Evolutionary conservation across 2,888 invertebrate species (phyloP).

Genomic region (Strigamia transsilvanica): DNA sequence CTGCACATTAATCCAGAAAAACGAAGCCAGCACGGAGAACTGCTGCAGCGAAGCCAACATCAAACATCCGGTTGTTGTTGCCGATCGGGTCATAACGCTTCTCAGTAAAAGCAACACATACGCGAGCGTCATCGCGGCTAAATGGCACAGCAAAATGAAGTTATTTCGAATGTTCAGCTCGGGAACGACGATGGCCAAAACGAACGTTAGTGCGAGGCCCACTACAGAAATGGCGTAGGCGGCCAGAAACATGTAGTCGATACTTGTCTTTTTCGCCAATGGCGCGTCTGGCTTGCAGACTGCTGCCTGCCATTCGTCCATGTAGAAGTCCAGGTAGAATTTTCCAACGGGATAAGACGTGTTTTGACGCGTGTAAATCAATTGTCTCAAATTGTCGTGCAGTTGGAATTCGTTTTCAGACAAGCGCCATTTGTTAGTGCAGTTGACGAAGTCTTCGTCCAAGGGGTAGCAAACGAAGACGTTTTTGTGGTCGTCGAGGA

Average conservation of each 20-base stretch:
- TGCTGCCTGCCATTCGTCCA: too few species aligned
- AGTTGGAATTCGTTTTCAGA: background rate
- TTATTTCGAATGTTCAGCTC: background rate
- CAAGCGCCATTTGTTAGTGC: background rate
- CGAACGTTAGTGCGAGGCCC: background rate
- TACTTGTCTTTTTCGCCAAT: background rate
- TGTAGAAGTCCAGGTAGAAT: background rate
- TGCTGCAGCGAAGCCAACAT: background rate
- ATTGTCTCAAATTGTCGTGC: background rate
- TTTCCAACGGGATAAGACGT: background rate
- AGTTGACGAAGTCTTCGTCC: background rate
- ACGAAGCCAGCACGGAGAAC: background rate
- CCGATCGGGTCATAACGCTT: background rate
- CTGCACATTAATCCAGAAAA: constrained; percentile 34
- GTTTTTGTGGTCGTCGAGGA: background rate
- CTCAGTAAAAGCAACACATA: background rate
- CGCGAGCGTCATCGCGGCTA: background rate
- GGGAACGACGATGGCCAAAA: background rate
- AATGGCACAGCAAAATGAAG: background rate
- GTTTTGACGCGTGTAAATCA: background rate
- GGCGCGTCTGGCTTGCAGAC: background rate
- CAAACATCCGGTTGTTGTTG: background rate
- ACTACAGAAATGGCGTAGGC: background rate
- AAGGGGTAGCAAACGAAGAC: background rate
- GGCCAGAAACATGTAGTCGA: background rate